phyloP scores from a whole-genome alignment of 2,888 invertebrate species.

The Aphrophora alni region DNA sequence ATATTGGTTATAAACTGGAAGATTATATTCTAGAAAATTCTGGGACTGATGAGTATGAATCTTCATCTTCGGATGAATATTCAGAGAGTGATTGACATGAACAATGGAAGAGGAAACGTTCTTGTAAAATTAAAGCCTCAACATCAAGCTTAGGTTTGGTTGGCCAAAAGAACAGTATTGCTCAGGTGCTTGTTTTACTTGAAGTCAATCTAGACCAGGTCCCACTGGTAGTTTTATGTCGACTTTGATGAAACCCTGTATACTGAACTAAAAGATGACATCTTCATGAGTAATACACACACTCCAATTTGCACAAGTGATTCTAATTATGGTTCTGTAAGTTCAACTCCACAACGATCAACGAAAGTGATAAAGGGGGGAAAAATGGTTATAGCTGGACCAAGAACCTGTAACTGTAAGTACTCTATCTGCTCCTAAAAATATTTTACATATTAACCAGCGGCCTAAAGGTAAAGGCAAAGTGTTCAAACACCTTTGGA shows the following conservation, averaged over 20 bases:
- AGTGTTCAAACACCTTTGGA: conserved; percentile 2
- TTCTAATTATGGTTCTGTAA: conserved; percentile 1
- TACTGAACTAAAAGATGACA: conserved; percentile 7
- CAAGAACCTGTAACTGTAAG: conserved; percentile 12
- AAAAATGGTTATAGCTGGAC: conserved; percentile 21
- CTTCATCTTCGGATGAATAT: conserved; percentile 16
- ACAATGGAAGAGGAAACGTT: conserved; percentile 13
- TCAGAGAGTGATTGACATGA: conserved; percentile 6
- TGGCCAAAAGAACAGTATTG: not conserved
- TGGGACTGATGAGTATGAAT: conserved; percentile 7
- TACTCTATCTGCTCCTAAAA: not conserved
- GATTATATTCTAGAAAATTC: conserved; percentile 16
- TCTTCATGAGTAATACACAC: not conserved
- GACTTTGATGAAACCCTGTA: not conserved
- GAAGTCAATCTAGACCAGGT: not conserved
- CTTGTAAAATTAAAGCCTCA: not conserved
- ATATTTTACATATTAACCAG: not conserved
- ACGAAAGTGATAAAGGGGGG: conserved; percentile 10
- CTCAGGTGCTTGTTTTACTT: conserved; percentile 6
- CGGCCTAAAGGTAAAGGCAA: conserved; percentile 4
- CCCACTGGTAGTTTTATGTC: not conserved
- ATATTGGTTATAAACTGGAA: not conserved
- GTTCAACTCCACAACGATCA: not conserved
- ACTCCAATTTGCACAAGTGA: not conserved
- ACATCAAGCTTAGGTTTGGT: not conserved